A percentile compares a stretch with the other conserved stretches of the same genome.
Conservation (phyloP, 2,888 invertebrate genomes). For the Thera britannica region DNA sequence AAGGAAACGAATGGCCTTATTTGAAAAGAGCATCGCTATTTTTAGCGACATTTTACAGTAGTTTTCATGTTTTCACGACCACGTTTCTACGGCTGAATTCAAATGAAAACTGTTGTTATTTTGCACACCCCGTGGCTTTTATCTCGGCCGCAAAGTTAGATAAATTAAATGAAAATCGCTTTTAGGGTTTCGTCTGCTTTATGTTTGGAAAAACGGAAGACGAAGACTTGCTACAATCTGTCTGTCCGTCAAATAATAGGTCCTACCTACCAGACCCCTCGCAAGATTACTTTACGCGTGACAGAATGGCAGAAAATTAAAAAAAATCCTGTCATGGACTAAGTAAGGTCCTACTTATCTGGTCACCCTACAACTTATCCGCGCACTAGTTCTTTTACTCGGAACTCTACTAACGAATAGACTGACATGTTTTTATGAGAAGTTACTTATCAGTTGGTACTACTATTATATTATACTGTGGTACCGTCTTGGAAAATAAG, state of each 20-base stretch:
- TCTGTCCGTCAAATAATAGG: no score
- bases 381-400: no score
- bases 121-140: slow-evolving; percentile 42
- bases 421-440: no score
- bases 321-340: no score
- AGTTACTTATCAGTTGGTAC: no score
- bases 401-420: no score
- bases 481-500: no score
- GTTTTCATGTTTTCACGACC: slow-evolving; percentile 16
- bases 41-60: slow-evolving; percentile 14
- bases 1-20: neutral
- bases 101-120: slow-evolving; percentile 49
- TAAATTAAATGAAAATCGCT: slow-evolving; percentile 14
- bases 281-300: no score
- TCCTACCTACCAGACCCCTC: no score
- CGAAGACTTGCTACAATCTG: neutral
- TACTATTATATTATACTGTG: no score
- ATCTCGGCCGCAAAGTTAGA: slow-evolving; percentile 34
- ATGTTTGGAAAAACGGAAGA: neutral
- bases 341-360: no score
- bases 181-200: slow-evolving; percentile 1
- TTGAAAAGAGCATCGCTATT: slow-evolving; percentile 13
- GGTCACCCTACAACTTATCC: neutral
- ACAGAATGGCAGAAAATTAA: no score
- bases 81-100: slow-evolving; percentile 43